phyloP scores from a whole-genome alignment of 2,888 invertebrate genomes.

The Tachystola acroxantha region DNA sequence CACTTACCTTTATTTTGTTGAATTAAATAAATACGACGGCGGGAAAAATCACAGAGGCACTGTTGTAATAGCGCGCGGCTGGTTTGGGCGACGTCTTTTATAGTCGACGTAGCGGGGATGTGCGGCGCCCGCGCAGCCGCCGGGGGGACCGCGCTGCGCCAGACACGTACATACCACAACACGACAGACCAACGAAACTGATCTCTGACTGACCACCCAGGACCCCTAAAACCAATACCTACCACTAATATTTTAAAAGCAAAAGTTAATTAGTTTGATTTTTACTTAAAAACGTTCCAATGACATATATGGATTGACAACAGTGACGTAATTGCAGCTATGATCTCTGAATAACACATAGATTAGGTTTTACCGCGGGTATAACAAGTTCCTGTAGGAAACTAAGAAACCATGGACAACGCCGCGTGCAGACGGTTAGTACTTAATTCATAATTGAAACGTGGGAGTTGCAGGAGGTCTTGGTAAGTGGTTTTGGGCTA shows the following conservation, averaged over 20 bases:
- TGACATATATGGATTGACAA: too few relatives aligned
- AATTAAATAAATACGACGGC: slow-evolving; percentile 59
- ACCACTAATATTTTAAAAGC: too few relatives aligned
- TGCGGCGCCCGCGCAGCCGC: slow-evolving; percentile 39
- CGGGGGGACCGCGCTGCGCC: slow-evolving; percentile 35
- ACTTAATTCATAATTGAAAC: not conserved
- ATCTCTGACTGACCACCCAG: slow-evolving; percentile 21
- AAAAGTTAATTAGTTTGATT: too few relatives aligned
- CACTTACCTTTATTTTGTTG: slow-evolving; percentile 66
- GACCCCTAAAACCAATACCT: too few relatives aligned
- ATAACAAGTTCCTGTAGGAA: too few relatives aligned
- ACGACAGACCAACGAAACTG: slow-evolving; percentile 28
- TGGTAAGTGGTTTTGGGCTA: slow-evolving; percentile 4
- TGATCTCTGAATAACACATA: too few relatives aligned
- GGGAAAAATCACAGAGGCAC: slow-evolving; percentile 74
- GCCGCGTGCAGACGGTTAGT: too few relatives aligned
- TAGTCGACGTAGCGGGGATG: slow-evolving; percentile 71
- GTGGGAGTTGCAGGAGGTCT: slow-evolving; percentile 5
- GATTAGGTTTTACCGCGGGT: too few relatives aligned
- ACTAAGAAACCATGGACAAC: too few relatives aligned
- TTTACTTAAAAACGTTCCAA: too few relatives aligned
- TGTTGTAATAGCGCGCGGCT: slow-evolving; percentile 76
- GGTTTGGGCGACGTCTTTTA: slow-evolving; percentile 68
- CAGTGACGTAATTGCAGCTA: too few relatives aligned
- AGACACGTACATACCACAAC: slow-evolving; percentile 19